Conservation (phyloP, 2,888 invertebrate species). For the Trissolcus brochymenae region DNA sequence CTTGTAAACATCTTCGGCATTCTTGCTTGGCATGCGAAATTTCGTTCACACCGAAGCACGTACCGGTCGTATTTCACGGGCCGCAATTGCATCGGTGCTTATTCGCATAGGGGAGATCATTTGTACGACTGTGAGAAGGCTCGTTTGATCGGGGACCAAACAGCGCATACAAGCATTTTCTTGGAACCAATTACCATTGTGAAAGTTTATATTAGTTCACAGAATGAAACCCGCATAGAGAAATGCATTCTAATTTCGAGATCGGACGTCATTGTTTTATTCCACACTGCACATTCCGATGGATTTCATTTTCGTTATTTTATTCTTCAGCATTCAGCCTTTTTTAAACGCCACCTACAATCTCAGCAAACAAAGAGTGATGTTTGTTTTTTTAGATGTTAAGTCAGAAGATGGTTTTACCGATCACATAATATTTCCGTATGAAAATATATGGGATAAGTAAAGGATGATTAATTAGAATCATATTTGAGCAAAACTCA, state of each 20-base stretch:
- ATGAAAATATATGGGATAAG: no score
- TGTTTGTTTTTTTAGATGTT: no score
- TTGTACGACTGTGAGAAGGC: constrained; percentile 35
- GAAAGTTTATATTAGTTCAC: constrained; percentile 34
- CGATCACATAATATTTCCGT: no score
- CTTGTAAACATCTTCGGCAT: constrained; percentile 44
- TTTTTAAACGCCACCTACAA: no score
- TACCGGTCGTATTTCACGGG: constrained; percentile 60
- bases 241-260: constrained; percentile 12
- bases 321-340: neutral
- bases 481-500: no score
- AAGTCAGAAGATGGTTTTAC: no score
- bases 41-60: constrained; percentile 58
- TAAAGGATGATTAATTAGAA: no score
- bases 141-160: constrained; percentile 28
- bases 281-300: neutral
- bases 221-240: constrained; percentile 7
- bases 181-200: constrained; percentile 40
- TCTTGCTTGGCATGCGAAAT: constrained; percentile 63
- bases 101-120: constrained; percentile 16
- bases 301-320: neutral
- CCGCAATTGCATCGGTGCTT: constrained; percentile 40
- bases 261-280: neutral
- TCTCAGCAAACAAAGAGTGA: no score
- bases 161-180: constrained; percentile 28